Evolutionary conservation across 2,888 invertebrate species (phyloP), one percentile per base, ranked within the genome.

Genomic region (Synanthedon tipuliformis): DNA sequence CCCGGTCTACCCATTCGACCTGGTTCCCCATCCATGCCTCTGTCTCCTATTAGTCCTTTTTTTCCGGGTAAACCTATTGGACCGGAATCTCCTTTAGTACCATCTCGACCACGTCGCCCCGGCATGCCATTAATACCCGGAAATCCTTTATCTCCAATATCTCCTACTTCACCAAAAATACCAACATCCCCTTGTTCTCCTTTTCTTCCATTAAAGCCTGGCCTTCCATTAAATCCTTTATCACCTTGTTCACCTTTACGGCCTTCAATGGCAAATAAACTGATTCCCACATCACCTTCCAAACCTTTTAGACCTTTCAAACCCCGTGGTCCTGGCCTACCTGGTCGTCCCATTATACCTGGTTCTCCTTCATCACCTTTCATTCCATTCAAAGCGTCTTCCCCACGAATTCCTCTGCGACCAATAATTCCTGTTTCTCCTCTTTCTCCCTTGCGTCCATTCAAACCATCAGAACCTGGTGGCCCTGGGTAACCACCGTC

Each of bases 101-200:
- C 93, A 10, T 64, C 62, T 27, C 68, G 64, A 40, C 92, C 92
- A n/a, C 60, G 62, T 16, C 63, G 61, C 41, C 91, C 91, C 50
- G 66, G 62, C 0, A 75, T 69, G 50, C 93, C 93, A 16, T 62
- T 60, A 18, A 76, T 78, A 48, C 94, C 94, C n/a, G 64, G 68
- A 23, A 78, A 68, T 49, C 94, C 94, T 56, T 78, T 80, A 34
- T 63, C 57, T 49, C 92, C 92, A 40, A 69, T 53, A 8, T 71
- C 55, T 13, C 92, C 92, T 15, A 66, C 62, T 60, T 70, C 73
- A 50, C 89, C 91, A 54, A 73, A 70, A 56, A 58, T 69, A 54
- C 94, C 94, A 3, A 79, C 68, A 13, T 89, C 80, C 59, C 94
- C 94, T 50, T 78, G 79, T 50, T 88, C 85, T 54, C 94, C 94